phyloP scores from a whole-genome alignment of 92 coral and sea anemone species.

The Ricordea florida region DNA sequence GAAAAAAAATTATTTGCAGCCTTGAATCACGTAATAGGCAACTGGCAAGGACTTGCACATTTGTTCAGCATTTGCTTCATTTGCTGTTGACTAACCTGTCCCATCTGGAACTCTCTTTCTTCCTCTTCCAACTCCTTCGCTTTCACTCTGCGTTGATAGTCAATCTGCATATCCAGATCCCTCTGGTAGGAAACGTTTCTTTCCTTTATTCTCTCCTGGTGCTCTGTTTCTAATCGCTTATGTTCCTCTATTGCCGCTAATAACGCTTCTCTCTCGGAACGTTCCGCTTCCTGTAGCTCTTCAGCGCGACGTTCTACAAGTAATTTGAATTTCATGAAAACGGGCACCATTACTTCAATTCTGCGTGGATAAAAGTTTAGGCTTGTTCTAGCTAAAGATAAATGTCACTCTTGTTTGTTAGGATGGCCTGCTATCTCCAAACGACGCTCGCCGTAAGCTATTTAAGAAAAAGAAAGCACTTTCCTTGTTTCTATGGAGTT shows the following conservation, averaged over 20 bases:
- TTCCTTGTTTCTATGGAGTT: no score
- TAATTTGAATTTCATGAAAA: no score
- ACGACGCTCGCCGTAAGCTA: no score
- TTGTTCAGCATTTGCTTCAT: not conserved
- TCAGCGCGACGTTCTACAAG: conserved; percentile 67
- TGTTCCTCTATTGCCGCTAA: conserved; percentile 83
- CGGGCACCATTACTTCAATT: not conserved
- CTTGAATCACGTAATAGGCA: no score
- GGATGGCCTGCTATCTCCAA: no score
- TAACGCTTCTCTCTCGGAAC: conserved; percentile 76
- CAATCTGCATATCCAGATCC: conserved; percentile 94
- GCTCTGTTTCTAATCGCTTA: conserved; percentile 80
- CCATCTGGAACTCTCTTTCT: conserved; percentile 78
- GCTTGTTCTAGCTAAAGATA: no score
- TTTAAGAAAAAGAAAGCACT: no score
- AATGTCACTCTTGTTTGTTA: no score
- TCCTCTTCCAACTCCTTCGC: conserved; percentile 82
- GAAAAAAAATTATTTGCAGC: no score
- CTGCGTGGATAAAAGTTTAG: no score
- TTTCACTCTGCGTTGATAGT: conserved; percentile 75
- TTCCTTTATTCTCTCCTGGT: conserved; percentile 80
- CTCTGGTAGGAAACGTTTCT: conserved; percentile 75
- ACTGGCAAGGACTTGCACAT: no score
- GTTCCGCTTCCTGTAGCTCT: conserved; percentile 73
- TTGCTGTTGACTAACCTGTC: conserved; percentile 70